Evolutionary conservation across 2,888 invertebrate species (phyloP).

Genomic region (Melieria picta): DNA sequence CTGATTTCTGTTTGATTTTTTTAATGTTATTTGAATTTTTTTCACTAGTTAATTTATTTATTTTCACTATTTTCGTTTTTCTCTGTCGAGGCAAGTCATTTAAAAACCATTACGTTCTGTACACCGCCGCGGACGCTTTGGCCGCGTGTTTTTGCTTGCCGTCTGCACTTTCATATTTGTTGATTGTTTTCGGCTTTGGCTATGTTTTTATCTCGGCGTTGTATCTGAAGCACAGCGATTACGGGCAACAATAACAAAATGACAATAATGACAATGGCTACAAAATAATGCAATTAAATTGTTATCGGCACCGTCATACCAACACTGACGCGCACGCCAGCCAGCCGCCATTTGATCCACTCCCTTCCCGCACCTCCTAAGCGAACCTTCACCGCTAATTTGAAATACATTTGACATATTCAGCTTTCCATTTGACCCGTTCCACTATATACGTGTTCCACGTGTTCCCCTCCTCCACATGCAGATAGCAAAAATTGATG

Average conservation of each 20-base stretch:
- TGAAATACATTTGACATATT: too few species aligned
- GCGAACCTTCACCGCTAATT: too few species aligned
- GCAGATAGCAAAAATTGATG: too few species aligned
- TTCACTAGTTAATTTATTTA: neutral
- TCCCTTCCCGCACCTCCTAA: too few species aligned
- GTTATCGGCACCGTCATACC: too few species aligned
- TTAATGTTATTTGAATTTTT: neutral
- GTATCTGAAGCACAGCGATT: neutral
- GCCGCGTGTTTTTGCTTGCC: neutral
- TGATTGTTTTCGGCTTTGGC: neutral
- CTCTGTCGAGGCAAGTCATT: constrained; percentile 11
- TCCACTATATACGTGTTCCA: too few species aligned
- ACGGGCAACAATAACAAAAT: neutral
- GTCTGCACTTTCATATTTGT: neutral
- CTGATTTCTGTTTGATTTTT: neutral
- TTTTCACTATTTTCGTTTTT: neutral
- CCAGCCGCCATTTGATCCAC: too few species aligned
- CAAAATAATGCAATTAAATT: too few species aligned
- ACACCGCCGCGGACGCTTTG: neutral
- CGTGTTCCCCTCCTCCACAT: too few species aligned
- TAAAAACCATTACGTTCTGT: constrained; percentile 24
- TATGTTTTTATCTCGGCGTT: neutral
- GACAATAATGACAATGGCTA: too few species aligned
- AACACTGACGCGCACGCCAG: too few species aligned
- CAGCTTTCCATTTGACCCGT: too few species aligned